Base-by-base conservation (phyloP, 2,797 vertebrate species). In the Echeneis naucrates region DNA sequence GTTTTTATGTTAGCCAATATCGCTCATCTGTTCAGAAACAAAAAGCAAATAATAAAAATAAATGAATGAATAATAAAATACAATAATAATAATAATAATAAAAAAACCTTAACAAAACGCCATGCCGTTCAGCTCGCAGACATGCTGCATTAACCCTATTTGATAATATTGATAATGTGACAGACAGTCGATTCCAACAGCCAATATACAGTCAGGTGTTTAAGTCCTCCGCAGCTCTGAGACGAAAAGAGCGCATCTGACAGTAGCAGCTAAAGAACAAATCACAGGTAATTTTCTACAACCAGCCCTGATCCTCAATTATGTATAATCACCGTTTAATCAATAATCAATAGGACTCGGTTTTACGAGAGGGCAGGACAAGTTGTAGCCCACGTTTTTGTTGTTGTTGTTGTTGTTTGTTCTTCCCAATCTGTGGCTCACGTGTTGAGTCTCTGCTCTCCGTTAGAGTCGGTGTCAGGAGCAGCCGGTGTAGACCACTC, bases 311-410 rank as follows among this genome's bases (percentile, higher is more conserved):
- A 35, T 40, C 55, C 42, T 38, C 45, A 42, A 4, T 62, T 32
- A n/a, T 24, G 16, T 23, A 38, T 13, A 32, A 17, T 68, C 56
- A 67, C n/a, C 33, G 8, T 30, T 16, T 6, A 23, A 59, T 72
- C 55, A 55, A 57, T 27, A 32, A 65, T 76, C 65, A 52, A 10
- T 21, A 47, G 33, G 8, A 32, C 56, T 48, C 26, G 23, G 27
- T 35, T 85, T 86, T 84, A 87, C 79, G 70, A 84, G 54, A 70
- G 75, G n/a, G n/a, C n/a, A n/a, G n/a, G n/a, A n/a, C n/a, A 76
- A 81, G 72, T 82, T 83, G 51, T 19, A 38, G 27, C 33, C 47
- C 13, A 13, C 27, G 42, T 70, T 53, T 48, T 1, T n/a, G n/a
- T n/a, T n/a, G n/a, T n/a, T n/a, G n/a, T n/a, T n/a, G n/a, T n/a